A percentile compares a stretch with the other conserved stretches of the same genome.
phyloP scores from a whole-genome alignment of 2,113 vertebrate species.

The Trochalopteron elliotii region DNA sequence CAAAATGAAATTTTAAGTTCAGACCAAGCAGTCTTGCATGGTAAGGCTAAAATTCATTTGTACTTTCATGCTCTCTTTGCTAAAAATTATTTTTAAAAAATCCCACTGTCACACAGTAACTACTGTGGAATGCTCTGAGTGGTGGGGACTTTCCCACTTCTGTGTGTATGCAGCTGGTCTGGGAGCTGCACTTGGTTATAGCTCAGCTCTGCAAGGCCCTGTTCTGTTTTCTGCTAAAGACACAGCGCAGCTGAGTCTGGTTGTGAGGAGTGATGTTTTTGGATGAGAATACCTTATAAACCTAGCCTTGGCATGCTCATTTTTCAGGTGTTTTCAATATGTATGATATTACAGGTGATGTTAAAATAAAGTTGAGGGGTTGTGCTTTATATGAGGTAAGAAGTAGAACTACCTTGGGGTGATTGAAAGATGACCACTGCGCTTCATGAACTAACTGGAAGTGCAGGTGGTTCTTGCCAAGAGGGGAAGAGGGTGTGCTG shows the following conservation, averaged over 20 bases:
- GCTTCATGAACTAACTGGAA: not conserved
- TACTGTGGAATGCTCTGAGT: not conserved
- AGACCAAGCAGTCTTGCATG: not conserved
- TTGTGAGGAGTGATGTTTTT: not conserved
- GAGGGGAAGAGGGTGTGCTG: not conserved
- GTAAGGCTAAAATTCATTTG: not conserved
- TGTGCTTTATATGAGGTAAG: not conserved
- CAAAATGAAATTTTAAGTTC: not conserved
- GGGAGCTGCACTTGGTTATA: rapidly evolving
- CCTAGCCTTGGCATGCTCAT: not conserved
- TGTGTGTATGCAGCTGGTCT: not conserved
- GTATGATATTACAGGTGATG: not conserved
- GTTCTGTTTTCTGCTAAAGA: not conserved
- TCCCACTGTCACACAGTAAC: not conserved
- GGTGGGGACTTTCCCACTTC: not conserved
- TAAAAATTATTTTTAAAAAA: not conserved
- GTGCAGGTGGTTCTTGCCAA: not conserved
- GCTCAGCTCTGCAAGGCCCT: not conserved
- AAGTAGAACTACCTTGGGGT: not conserved
- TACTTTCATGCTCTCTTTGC: not conserved
- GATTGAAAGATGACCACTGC: not conserved
- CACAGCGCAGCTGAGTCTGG: rapidly evolving
- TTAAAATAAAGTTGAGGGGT: not conserved
- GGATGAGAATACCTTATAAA: not conserved
- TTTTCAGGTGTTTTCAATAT: not conserved